Evolutionary conservation across 2,888 invertebrate genomes (phyloP), one percentile per base, ranked within the genome.

Genomic region (Osmoderma eremita): DNA sequence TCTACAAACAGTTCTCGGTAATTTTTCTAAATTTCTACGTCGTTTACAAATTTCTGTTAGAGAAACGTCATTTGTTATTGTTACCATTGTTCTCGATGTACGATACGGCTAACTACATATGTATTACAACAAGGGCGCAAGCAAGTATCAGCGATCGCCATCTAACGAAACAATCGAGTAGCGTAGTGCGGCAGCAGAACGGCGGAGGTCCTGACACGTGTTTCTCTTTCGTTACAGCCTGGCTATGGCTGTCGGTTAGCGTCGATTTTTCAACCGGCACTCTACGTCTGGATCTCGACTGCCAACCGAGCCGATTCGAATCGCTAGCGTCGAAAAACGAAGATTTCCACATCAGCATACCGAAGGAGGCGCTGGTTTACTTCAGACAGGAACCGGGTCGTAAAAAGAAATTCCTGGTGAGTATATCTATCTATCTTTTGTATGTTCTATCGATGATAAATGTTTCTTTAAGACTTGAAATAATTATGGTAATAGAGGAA

Each of bases 321-420:
- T 76, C 78, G 3, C 70, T 82, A 22, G 75, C 75, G 45, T 71
- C 75, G 49, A 73, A 73, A 30, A 77, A 76, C 66, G 71, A 75
- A 42, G 61, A 66, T 48, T 56, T 51, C 22, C 70, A 74, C 30
- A 78, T 83, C 68, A 77, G 75, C 20, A 76, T 82, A 67, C 82
- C 83, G 4, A 72, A 76, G 58, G 83, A 83, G 67, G 77, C 83
- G n/a, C 77, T 83, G 66, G 82, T 82, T 69, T 83, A 83, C 72
- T 83, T 83, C 74, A 76, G 82, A 68, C 83, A 83, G 67, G 83
- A 83, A 68, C 83, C 83, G 15, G 83, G 83, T 54, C 74, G 83
- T 64, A 83, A 83, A 74, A 83, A 83, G 74, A 83, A 82, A 74
- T 83, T 83, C 75, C 73, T 83, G 78, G 83, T 83, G 75, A 78